Conservation (phyloP, 2,113 vertebrate genomes). For the Odocoileus hemionus region DNA sequence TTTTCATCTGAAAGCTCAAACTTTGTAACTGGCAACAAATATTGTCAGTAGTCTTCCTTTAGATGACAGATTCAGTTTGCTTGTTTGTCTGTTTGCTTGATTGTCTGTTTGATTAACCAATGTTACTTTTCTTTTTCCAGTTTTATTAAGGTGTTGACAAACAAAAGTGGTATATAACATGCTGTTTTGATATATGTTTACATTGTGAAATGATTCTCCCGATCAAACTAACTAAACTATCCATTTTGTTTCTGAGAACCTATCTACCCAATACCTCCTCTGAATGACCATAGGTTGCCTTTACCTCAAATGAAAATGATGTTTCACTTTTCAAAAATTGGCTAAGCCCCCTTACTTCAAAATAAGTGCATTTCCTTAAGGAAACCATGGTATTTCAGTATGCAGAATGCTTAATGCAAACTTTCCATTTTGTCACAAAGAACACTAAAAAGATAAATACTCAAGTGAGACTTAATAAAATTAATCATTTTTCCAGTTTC, state of each 20-base stretch:
- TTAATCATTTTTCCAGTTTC: neutral
- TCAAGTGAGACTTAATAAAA: neutral
- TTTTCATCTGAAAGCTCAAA: neutral
- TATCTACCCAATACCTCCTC: neutral
- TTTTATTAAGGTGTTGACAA: neutral
- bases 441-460: neutral
- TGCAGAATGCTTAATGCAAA: neutral
- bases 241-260: neutral
- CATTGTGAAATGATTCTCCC: neutral
- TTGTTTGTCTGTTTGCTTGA: neutral
- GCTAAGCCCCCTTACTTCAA: neutral
- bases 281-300: neutral
- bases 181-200: neutral
- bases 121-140: neutral
- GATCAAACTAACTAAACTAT: neutral
- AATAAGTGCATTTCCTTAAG: neutral
- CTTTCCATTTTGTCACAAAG: neutral
- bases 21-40: neutral
- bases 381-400: neutral
- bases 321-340: neutral
- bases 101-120: neutral
- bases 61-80: neutral
- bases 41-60: neutral
- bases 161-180: neutral
- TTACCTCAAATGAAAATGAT: neutral